These are phyloP conservation scores for Ephialtes manifestator DNA, from an alignment of 2,888 invertebrate species.

Conservation along the genomic window DNA sequence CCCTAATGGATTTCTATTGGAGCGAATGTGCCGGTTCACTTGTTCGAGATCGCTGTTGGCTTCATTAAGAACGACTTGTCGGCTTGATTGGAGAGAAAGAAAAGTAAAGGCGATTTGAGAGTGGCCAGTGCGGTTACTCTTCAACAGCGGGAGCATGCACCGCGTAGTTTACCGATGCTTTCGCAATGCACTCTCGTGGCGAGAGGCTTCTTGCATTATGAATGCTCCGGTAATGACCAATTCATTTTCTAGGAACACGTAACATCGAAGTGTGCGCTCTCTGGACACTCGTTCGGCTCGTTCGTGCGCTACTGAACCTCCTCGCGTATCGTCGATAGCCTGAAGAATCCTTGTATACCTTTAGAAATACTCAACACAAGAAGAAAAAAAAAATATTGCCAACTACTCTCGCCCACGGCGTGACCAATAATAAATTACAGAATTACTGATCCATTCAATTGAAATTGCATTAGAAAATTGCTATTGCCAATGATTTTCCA, in stretches of 20 bases:
- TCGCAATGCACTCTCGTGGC: constrained; percentile 61
- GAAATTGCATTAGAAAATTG: constrained; percentile 4
- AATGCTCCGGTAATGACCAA: constrained; percentile 82
- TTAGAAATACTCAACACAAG: constrained; percentile 7
- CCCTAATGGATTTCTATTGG: constrained; percentile 49
- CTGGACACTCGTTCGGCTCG: constrained; percentile 12
- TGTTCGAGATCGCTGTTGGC: constrained; percentile 58
- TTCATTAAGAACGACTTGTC: constrained; percentile 68
- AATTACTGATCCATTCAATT: constrained; percentile 5
- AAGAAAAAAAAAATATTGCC: constrained; percentile 6
- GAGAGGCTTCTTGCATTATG: constrained; percentile 77
- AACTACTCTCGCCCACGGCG: constrained; percentile 35
- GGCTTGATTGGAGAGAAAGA: constrained; percentile 61
- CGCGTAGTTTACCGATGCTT: constrained; percentile 22
- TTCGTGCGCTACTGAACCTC: constrained; percentile 27
- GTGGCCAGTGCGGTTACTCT: constrained; percentile 34
- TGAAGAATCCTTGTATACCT: constrained; percentile 1
- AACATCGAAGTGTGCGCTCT: constrained; percentile 73
- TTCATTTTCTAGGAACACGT: constrained; percentile 81
- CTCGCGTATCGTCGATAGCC: constrained; percentile 8
- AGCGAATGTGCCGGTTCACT: constrained; percentile 13
- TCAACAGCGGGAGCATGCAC: constrained; percentile 31
- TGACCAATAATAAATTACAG: constrained; percentile 15
- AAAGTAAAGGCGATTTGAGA: constrained; percentile 46
- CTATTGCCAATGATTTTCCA: not conserved